These are phyloP conservation scores for Apostichopus japonicus DNA, from an alignment of 35 echinoderm and acorn worm genomes.

Conservation along the genomic window DNA sequence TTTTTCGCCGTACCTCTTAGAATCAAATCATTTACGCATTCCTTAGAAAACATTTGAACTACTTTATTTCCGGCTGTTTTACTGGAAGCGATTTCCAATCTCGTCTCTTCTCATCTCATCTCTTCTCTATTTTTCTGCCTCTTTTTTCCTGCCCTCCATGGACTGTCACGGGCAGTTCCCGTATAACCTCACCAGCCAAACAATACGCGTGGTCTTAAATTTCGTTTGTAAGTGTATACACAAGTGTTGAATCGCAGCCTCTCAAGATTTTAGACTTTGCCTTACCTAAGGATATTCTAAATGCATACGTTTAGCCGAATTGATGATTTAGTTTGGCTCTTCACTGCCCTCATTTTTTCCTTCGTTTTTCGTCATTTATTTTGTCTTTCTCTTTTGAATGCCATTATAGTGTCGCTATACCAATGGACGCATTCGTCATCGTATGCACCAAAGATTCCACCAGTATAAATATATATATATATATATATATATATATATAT, in stretches of 20 bases:
- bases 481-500: too few species aligned
- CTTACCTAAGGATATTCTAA: slow-evolving; percentile 54
- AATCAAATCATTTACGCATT: slow-evolving; percentile 53
- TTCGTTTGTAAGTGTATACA: slow-evolving; percentile 46
- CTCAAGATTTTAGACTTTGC: slow-evolving; percentile 46
- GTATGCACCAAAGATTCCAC: too few species aligned
- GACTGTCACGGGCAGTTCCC: slow-evolving; percentile 13
- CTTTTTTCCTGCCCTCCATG: background rate
- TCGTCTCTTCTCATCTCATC: background rate
- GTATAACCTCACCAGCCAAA: background rate
- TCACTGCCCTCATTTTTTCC: slow-evolving; percentile 34
- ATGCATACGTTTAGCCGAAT: slow-evolving; percentile 62
- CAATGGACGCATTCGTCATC: background rate
- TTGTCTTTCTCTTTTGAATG: background rate
- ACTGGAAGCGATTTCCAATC: slow-evolving; percentile 1
- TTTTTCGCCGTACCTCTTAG: background rate
- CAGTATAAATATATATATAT: too few species aligned
- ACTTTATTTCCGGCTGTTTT: slow-evolving; percentile 28
- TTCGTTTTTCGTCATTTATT: background rate
- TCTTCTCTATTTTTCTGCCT: background rate
- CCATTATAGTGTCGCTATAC: background rate
- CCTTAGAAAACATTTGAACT: slow-evolving; percentile 37
- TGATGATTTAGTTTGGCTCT: slow-evolving; percentile 29
- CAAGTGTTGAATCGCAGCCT: slow-evolving; percentile 33
- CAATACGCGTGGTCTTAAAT: slow-evolving; percentile 27